These are phyloP conservation scores for Melanotaenia maccullochi DNA, from an alignment of 2,797 vertebrate species.

Conservation along the genomic window DNA sequence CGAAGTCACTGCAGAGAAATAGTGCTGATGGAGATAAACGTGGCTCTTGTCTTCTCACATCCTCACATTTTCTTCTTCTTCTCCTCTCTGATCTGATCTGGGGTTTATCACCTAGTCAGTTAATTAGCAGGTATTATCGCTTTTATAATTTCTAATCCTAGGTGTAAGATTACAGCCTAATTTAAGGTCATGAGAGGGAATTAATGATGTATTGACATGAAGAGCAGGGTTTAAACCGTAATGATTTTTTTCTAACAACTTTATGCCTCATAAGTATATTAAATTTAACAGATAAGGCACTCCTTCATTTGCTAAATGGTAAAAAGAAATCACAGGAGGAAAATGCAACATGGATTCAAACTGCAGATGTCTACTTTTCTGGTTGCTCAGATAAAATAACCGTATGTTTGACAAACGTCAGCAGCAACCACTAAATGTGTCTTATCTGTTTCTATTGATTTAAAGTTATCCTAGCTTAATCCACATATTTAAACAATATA, in stretches of 20 bases:
- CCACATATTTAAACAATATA: no score
- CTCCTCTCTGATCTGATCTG: background rate
- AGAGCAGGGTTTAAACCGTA: background rate
- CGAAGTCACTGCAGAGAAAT: background rate
- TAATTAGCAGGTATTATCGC: constrained; percentile 28
- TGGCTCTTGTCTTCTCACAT: background rate
- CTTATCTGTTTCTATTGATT: no score
- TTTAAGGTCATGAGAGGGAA: background rate
- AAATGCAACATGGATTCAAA: background rate
- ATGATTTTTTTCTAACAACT: background rate
- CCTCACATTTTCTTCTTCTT: background rate
- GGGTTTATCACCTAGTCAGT: constrained; percentile 16
- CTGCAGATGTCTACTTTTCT: no score
- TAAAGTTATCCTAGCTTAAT: no score
- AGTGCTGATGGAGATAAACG: background rate
- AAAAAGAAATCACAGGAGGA: no score
- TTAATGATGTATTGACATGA: background rate
- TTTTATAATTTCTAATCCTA: constrained; percentile 11
- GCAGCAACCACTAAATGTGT: no score
- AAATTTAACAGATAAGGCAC: background rate
- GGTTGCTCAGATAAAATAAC: no score
- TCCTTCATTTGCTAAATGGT: background rate
- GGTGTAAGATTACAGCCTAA: background rate
- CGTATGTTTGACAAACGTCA: no score
- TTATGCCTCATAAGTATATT: background rate